Evolutionary conservation across 2,888 invertebrate species (phyloP), one percentile per base, ranked within the genome.

Genomic region (Tridacna crocea): DNA sequence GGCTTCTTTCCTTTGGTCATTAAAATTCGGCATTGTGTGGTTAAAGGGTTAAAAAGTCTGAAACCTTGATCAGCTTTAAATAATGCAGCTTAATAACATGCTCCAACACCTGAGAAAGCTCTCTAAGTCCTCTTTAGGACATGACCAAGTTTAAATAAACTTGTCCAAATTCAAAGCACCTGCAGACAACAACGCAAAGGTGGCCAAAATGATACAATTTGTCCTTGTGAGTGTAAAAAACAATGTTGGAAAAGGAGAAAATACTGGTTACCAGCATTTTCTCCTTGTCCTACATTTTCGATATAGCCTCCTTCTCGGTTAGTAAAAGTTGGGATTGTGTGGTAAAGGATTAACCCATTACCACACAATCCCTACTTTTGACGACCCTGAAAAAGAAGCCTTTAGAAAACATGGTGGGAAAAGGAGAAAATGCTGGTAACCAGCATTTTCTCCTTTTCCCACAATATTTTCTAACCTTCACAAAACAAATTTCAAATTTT

Each of bases 11-110:
- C n/a, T n/a, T n/a, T n/a, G n/a, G n/a, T n/a, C n/a, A n/a, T n/a
- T n/a, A n/a, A n/a, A n/a, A n/a, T n/a, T n/a, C n/a, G n/a, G n/a
- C n/a, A n/a, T n/a, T n/a, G n/a, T n/a, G n/a, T n/a, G n/a, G n/a
- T n/a, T n/a, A n/a, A n/a, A n/a, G n/a, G n/a, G n/a, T n/a, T 51
- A 70, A 68, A 19, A 17, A n/a, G 70, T 70, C 70, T 70, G 70
- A 70, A 51, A 15, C 70, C 70, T 47, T 70, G 74, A 74, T 74
- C 61, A 61, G 74, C 74, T 74, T 74, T 74, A 46, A 74, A 74
- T 74, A 74, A 74, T 74, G 74, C 61, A 74, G 61, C 24, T 61
- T 36, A 61, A 61, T 36, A 36, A 61, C 60, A 46, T 46, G 58
- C 24, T 24, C 61, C 61, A n/a, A 63, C 60, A 63, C 12, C 63